Conservation (phyloP, 1,140 invertebrate species). For the Zaprionus davidi region DNA sequence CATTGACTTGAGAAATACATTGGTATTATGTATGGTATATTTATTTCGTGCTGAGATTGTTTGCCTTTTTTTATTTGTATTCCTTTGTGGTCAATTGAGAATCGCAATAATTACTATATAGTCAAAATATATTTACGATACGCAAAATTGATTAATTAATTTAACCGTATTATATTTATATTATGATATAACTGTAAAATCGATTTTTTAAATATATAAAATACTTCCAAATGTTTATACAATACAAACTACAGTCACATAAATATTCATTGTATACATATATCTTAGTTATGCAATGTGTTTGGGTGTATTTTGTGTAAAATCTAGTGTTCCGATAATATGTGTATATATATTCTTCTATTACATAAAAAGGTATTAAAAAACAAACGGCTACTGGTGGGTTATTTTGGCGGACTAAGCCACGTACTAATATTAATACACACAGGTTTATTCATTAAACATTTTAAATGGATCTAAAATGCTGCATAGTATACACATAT, state of each 20-base stretch:
- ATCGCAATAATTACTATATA: constrained; percentile 38
- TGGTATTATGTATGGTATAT: constrained; percentile 18
- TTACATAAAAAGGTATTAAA: constrained; percentile 17
- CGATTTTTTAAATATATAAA: constrained; percentile 49
- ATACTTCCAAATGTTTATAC: constrained; percentile 36
- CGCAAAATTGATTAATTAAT: constrained; percentile 21
- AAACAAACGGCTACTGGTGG: constrained; percentile 50
- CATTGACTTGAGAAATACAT: constrained; percentile 98
- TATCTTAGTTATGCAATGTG: constrained; percentile 19
- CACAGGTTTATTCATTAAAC: constrained; percentile 18
- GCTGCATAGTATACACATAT: constrained; percentile 24
- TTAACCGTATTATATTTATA: constrained; percentile 30
- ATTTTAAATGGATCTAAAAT: constrained; percentile 38
- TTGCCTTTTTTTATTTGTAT: constrained; percentile 23
- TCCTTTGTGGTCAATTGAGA: constrained; percentile 19
- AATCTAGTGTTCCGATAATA: constrained; percentile 20
- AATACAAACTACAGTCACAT: constrained; percentile 39
- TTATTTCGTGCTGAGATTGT: constrained; percentile 33
- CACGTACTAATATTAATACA: constrained; percentile 28
- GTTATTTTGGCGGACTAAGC: constrained; percentile 27
- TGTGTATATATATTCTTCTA: too few species aligned
- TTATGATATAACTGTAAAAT: constrained; percentile 64
- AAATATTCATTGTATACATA: constrained; percentile 35
- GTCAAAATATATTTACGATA: constrained; percentile 39
- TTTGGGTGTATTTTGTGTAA: constrained; percentile 34